phyloP scores from a whole-genome alignment of 1,140 invertebrate species.

The Wiebesia pumilae region DNA sequence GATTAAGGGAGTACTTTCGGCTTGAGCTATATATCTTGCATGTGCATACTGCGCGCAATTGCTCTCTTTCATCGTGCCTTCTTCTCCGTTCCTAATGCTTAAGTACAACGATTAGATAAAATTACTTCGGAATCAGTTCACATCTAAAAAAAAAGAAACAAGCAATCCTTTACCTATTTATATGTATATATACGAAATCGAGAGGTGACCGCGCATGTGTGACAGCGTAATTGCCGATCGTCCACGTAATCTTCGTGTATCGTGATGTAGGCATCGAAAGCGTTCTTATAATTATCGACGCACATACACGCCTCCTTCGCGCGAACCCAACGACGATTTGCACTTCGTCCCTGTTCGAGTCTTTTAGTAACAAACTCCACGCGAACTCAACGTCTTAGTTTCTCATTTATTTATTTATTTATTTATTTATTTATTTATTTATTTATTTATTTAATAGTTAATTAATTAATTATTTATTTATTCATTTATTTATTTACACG shows the following conservation, averaged over 20 bases:
- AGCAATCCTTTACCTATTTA: conserved; percentile 48
- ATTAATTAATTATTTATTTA: neutral
- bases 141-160: conserved; percentile 40
- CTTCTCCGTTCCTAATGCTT: conserved; percentile 31
- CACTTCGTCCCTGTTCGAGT: conserved; percentile 47
- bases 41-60: neutral
- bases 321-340: conserved; percentile 35
- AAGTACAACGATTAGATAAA: conserved; percentile 53
- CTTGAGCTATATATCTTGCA: conserved; percentile 10
- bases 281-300: neutral
- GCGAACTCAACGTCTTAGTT: conserved; percentile 22
- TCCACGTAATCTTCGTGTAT: neutral
- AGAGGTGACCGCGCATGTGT: neutral
- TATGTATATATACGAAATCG: conserved; percentile 7
- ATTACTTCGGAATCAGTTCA: conserved; percentile 48
- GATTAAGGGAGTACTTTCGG: conserved; percentile 32
- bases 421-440: conserved; percentile 17
- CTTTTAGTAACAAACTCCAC: conserved; percentile 20
- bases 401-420: conserved; percentile 21
- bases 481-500: conserved; percentile 38
- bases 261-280: neutral
- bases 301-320: neutral
- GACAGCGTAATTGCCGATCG: neutral
- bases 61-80: conserved; percentile 18
- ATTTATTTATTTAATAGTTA: conserved; percentile 9